A percentile compares a stretch with the other conserved stretches of the same genome.
phyloP scores from a whole-genome alignment of 2,888 invertebrate genomes.

The Eupeodes luniger region DNA sequence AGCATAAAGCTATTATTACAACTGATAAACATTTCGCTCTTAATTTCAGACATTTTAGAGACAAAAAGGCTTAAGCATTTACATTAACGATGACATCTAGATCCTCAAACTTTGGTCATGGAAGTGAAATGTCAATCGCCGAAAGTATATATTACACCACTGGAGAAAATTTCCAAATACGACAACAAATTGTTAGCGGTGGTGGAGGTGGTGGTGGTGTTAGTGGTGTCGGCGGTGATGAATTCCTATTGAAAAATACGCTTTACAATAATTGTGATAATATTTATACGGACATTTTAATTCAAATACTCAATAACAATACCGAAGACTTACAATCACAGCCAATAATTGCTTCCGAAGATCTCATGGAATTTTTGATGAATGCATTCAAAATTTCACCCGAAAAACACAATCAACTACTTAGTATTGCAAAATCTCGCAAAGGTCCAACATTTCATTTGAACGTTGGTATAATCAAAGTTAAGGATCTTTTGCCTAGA shows the following conservation, averaged over 20 bases:
- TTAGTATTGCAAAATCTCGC: constrained; percentile 90
- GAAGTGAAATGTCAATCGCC: neutral
- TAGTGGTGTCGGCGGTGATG: neutral
- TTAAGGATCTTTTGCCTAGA: constrained; percentile 92
- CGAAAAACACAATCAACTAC: constrained; percentile 89
- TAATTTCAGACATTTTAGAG: constrained; percentile 5
- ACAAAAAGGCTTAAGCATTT: neutral
- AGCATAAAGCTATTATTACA: no score
- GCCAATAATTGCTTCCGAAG: constrained; percentile 86
- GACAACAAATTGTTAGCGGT: neutral
- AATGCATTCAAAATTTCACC: constrained; percentile 91
- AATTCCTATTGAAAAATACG: constrained; percentile 51
- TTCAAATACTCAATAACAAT: constrained; percentile 93
- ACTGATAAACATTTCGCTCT: neutral
- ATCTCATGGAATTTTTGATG: constrained; percentile 90
- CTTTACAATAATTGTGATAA: constrained; percentile 87
- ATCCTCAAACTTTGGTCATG: neutral
- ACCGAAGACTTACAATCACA: constrained; percentile 89
- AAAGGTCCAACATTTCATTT: constrained; percentile 93
- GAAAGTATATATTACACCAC: neutral
- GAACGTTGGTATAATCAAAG: constrained; percentile 94
- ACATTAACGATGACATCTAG: neutral
- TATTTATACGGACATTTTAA: constrained; percentile 92
- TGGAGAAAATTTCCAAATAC: neutral
- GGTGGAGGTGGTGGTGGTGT: no score